phyloP scores from a whole-genome alignment of 2,113 vertebrate species.

The Neomonachus schauinslandi region DNA sequence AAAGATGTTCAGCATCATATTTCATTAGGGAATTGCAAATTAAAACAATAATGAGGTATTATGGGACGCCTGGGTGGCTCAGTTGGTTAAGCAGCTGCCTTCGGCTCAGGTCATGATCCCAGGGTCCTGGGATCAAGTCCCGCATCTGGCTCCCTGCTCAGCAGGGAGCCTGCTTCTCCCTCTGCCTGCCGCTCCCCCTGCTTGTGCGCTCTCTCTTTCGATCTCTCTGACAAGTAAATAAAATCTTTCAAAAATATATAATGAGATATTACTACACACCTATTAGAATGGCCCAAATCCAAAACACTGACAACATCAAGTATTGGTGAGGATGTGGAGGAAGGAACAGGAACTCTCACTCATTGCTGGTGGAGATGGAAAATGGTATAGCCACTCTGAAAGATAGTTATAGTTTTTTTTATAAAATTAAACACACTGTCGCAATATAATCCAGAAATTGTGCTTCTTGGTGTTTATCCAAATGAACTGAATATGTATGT shows the following conservation, averaged over 20 bases:
- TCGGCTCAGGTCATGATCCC: no score
- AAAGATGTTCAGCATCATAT: not conserved
- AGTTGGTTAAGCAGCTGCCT: no score
- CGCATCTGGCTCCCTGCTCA: no score
- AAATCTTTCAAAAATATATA: no score
- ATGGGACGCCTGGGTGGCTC: not conserved
- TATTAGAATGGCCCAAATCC: not conserved
- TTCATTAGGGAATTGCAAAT: not conserved
- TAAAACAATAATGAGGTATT: not conserved
- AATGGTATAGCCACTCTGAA: not conserved
- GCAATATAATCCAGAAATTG: not conserved
- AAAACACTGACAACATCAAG: not conserved
- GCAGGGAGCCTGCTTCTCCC: no score
- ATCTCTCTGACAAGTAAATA: no score
- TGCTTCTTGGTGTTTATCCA: not conserved
- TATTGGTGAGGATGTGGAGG: not conserved
- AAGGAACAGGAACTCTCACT: not conserved
- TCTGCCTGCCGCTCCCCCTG: no score
- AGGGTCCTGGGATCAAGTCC: no score
- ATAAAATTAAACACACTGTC: slow-evolving; percentile 23
- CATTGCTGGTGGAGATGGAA: not conserved
- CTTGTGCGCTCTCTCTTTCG: no score
- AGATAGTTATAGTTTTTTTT: not conserved
- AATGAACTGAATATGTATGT: not conserved
- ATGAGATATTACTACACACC: not conserved